phyloP scores from a whole-genome alignment of 2,113 vertebrate species.

The Telmatochromis sp. region DNA sequence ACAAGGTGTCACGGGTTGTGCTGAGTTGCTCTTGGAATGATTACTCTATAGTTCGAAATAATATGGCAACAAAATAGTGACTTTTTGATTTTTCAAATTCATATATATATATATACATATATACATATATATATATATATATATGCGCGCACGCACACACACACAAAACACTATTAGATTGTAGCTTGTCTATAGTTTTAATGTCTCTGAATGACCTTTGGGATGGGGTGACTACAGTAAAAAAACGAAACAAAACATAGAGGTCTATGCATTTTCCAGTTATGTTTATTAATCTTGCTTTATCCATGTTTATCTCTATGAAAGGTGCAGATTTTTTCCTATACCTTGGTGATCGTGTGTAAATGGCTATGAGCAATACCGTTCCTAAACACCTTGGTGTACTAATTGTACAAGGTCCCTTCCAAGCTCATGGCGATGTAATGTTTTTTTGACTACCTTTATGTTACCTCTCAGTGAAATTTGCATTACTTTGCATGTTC shows the following conservation, averaged over 20 bases:
- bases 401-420: not conserved
- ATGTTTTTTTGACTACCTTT: not conserved
- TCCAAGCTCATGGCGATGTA: not conserved
- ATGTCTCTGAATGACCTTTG: not conserved
- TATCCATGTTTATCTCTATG: not conserved
- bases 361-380: not conserved
- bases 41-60: not conserved
- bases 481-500: not conserved
- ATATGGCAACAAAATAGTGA: too few species aligned
- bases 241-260: not conserved
- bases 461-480: not conserved
- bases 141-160: not conserved
- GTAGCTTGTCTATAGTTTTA: not conserved
- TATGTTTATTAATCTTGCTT: not conserved
- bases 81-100: not conserved
- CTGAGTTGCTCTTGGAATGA: not conserved
- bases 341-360: not conserved
- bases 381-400: not conserved
- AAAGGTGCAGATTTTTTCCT: not conserved
- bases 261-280: not conserved
- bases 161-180: not conserved
- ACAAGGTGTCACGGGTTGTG: not conserved
- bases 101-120: not conserved
- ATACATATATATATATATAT: not conserved
- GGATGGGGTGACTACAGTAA: not conserved